A percentile compares a stretch with the other conserved stretches of the same genome.
These are phyloP conservation scores for Ursus arctos DNA, from an alignment of 2,113 vertebrate genomes.

Conservation along the genomic window DNA sequence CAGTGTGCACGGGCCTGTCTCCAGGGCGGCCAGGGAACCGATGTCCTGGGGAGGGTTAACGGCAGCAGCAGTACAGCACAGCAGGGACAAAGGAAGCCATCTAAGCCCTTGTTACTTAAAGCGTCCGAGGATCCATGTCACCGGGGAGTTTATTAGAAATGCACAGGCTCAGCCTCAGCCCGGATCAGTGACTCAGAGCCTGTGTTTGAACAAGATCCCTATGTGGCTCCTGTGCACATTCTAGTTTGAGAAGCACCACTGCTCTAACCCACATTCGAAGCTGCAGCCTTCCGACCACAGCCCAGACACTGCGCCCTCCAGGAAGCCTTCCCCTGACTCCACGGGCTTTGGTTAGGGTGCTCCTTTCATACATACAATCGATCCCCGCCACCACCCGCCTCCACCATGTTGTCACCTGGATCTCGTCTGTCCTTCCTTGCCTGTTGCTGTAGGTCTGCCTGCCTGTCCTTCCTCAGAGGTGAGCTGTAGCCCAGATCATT, in stretches of 20 bases:
- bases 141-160: background rate
- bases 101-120: background rate
- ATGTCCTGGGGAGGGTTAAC: background rate
- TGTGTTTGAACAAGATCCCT: background rate
- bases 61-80: background rate
- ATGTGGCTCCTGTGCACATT: background rate
- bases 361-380: background rate
- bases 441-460: background rate
- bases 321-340: background rate
- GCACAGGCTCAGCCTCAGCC: background rate
- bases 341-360: background rate
- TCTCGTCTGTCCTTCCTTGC: background rate
- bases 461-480: background rate
- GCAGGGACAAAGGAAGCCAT: background rate
- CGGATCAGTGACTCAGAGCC: background rate
- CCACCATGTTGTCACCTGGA: background rate
- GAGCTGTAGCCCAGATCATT: background rate
- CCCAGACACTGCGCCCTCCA: background rate
- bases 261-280: background rate
- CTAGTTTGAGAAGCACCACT: background rate
- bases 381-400: background rate
- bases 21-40: background rate
- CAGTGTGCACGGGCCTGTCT: rapidly evolving
- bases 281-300: background rate
- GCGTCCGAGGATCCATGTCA: background rate